Evolutionary conservation across 1,140 invertebrate species (phyloP).

Genomic region (Megathymus violae): DNA sequence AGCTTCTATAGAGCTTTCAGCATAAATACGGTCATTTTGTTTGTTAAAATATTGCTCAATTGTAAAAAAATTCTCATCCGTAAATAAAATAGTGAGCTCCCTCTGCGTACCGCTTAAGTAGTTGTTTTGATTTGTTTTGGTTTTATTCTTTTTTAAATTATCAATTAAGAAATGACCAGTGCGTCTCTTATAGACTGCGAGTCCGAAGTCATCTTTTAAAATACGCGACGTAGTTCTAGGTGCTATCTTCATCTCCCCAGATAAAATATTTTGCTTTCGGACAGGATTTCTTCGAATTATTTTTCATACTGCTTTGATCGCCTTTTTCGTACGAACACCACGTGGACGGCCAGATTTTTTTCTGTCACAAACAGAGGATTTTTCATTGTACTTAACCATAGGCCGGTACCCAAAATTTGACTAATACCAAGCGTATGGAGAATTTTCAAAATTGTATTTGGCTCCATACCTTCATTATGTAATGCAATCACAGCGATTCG

Average conservation of each 20-base stretch:
- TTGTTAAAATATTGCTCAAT: too few relatives aligned
- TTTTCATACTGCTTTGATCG: conserved; percentile 22
- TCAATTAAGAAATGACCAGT: conserved; percentile 10
- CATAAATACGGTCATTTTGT: too few relatives aligned
- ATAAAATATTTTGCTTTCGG: conserved; percentile 27
- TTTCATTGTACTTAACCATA: conserved; percentile 6
- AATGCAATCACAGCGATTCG: conserved; percentile 22
- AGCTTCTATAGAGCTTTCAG: too few relatives aligned
- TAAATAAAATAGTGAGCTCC: too few relatives aligned
- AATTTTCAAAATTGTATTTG: conserved; percentile 22
- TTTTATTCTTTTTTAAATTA: too few relatives aligned
- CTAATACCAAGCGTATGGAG: conserved; percentile 17
- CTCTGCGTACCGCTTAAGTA: too few relatives aligned
- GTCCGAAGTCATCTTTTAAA: conserved; percentile 5
- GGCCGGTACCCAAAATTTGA: conserved; percentile 10
- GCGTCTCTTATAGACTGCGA: conserved; percentile 6
- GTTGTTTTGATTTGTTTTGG: too few relatives aligned
- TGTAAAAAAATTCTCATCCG: too few relatives aligned
- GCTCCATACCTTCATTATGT: conserved; percentile 25
- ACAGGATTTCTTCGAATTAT: conserved; percentile 29
- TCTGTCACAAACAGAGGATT: conserved; percentile 26
- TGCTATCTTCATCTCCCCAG: conserved; percentile 7
- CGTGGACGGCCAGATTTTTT: conserved; percentile 26
- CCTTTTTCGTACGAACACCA: conserved; percentile 23
- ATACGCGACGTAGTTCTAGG: not conserved